These are phyloP conservation scores for Scolanthus callimorphus DNA, from an alignment of 92 coral and sea anemone genomes.

Conservation along the genomic window DNA sequence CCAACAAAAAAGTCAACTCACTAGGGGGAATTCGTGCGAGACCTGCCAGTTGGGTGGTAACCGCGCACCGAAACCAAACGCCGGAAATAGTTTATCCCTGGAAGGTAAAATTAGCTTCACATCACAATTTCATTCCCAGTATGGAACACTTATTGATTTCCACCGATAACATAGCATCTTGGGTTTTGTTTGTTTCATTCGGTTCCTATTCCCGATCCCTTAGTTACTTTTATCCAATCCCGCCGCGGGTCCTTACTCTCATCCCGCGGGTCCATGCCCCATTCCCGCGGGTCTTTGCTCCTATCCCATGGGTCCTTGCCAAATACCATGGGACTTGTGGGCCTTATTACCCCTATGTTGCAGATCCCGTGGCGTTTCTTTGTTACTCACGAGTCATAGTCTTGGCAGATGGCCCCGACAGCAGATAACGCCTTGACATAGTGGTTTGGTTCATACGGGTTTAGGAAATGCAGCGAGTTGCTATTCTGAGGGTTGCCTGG, in stretches of 20 bases:
- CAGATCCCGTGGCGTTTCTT: neutral
- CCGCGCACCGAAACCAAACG: conserved; percentile 97
- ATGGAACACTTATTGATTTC: too few species aligned
- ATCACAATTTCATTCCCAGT: too few species aligned
- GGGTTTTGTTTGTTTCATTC: neutral
- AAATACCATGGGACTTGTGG: too few species aligned
- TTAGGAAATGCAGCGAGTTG: conserved; percentile 79
- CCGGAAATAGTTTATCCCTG: conserved; percentile 96
- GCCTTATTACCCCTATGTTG: neutral
- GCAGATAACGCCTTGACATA: conserved; percentile 88
- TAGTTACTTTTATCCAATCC: too few species aligned
- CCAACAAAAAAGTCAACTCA: too few species aligned
- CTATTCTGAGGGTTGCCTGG: conserved; percentile 86
- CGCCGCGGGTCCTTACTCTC: too few species aligned
- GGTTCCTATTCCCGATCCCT: neutral
- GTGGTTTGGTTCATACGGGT: conserved; percentile 88
- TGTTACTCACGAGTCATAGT: conserved; percentile 96
- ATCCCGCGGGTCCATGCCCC: too few species aligned
- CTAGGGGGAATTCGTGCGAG: conserved; percentile 96
- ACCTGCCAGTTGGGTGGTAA: conserved; percentile 85
- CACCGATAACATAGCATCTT: neutral
- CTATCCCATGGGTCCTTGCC: too few species aligned
- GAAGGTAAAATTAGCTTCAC: too few species aligned
- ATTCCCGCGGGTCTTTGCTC: too few species aligned
- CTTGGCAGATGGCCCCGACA: conserved; percentile 88